Evolutionary conservation across 2,797 vertebrate species (phyloP), one percentile per base, ranked within the genome.

Genomic region (Zalophus californianus): DNA sequence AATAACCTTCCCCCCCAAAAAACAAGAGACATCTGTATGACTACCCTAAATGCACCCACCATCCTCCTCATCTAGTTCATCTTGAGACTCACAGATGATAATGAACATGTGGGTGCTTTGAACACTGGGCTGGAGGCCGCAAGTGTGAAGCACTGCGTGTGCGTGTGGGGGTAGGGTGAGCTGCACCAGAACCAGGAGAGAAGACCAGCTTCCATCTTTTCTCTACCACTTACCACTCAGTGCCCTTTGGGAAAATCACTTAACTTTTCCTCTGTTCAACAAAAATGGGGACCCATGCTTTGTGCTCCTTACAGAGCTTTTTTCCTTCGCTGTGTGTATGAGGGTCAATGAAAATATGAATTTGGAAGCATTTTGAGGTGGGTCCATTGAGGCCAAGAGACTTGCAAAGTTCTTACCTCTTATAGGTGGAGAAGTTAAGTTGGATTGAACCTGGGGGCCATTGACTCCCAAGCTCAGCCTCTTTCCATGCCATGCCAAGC

Each of bases 111-210:
- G 32, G 50, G n/a, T 4, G 54, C 54, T 4, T 5, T 50, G 54
- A 32, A 18, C 2, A 12, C 52, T 8, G 12, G 12, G 27, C 35
- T 48, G 41, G 3, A 10, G 3, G 10, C 2, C 2, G 0, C 0
- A 82, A 89, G 35, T 3, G 2, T 18, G 23, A 35, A 9, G 3
- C 9, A 27, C 23, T 4, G 35, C 7, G 48, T 54, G 35, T 41
- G 54, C 4, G 14, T 12, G 3, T 0, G 11, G 54, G 16, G 10
- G 41, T 21, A 11, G 15, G 1, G 32, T 3, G 56, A 3, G 11
- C 29, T 25, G 25, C 3, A 2, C 12, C 62, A 54, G 44, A 78
- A 11, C 75, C 29, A 21, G n/a, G 10, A 52, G 18, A 52, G 75
- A 52, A 52, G 18, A 78, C 18, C 75, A 78, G 18, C 29, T n/a